A percentile compares a stretch with the other conserved stretches of the same genome.
Evolutionary conservation across 2,888 invertebrate species (phyloP).

Genomic region (Phymatocera aterrima): DNA sequence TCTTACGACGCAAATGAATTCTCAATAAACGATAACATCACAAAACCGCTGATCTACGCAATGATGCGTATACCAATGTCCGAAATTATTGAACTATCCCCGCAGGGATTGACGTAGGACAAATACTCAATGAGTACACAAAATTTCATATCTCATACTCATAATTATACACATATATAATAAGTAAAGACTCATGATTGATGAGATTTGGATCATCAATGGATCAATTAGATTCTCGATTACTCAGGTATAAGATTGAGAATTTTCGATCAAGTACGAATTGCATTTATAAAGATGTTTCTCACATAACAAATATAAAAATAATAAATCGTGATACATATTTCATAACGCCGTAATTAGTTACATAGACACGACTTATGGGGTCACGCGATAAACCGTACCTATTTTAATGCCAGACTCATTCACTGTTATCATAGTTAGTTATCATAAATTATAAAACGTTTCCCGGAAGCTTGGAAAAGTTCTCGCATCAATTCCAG

Average conservation of each 20-base stretch:
- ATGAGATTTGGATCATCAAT: too few relatives aligned
- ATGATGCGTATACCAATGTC: neutral
- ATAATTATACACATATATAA: too few relatives aligned
- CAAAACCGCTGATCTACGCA: neutral
- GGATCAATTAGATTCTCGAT: too few relatives aligned
- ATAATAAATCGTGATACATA: neutral
- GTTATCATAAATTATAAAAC: neutral
- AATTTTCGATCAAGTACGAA: neutral
- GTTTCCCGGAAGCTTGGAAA: neutral
- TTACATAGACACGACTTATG: neutral
- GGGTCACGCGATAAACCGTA: conserved; percentile 7
- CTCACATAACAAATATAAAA: neutral
- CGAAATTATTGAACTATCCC: neutral
- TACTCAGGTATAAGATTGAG: too few relatives aligned
- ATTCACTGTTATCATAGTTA: neutral
- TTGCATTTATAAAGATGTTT: neutral
- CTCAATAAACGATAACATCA: neutral
- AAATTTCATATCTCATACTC: too few relatives aligned
- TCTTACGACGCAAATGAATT: neutral
- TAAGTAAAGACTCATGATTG: too few relatives aligned
- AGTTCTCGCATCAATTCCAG: neutral
- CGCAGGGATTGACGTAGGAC: neutral
- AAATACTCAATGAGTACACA: neutral
- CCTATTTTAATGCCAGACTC: neutral
- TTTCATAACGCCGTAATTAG: neutral